Evolutionary conservation across 2,113 vertebrate genomes (phyloP).

Genomic region (Montifringilla adamsi): DNA sequence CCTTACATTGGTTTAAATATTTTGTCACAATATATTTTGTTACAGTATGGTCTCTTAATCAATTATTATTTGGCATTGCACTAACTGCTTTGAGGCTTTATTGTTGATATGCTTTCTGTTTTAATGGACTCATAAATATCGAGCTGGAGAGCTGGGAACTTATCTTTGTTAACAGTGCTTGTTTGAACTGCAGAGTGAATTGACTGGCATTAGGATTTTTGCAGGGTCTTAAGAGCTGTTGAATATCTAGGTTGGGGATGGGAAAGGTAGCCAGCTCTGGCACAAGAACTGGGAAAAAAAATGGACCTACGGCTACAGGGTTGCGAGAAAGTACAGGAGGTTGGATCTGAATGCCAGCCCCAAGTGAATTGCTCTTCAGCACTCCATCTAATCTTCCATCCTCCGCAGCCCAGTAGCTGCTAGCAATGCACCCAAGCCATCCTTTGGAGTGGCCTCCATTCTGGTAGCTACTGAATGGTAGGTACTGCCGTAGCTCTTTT

Average conservation of each 20-base stretch:
- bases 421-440: background rate
- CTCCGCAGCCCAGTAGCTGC: background rate
- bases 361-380: background rate
- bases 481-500: background rate
- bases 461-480: background rate
- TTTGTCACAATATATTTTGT: background rate
- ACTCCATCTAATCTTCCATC: background rate
- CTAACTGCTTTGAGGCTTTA: background rate
- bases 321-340: background rate
- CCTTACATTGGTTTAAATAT: background rate
- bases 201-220: background rate
- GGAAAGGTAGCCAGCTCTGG: background rate
- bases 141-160: background rate
- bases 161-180: background rate
- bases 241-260: background rate
- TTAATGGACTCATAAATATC: background rate
- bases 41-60: background rate
- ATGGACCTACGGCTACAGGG: background rate
- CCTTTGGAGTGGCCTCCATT: background rate
- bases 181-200: background rate
- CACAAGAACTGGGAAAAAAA: background rate
- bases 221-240: background rate
- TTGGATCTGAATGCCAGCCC: background rate
- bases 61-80: background rate
- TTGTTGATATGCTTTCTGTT: background rate